These are phyloP conservation scores for Clusia tigrina DNA, from an alignment of 2,888 invertebrate species.

Conservation along the genomic window DNA sequence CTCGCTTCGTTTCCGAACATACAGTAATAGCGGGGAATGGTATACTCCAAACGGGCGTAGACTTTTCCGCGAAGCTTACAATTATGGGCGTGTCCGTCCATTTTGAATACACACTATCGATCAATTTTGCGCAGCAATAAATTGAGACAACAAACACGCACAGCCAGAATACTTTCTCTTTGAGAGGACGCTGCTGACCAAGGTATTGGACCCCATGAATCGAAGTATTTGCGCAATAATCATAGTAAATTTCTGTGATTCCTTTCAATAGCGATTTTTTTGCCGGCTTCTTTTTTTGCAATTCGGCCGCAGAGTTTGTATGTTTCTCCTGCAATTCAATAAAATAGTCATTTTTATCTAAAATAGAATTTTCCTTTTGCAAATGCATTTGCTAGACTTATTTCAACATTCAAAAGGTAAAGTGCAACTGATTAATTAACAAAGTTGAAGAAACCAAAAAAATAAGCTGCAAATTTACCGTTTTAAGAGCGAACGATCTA, in stretches of 20 bases:
- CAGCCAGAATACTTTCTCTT: conserved; percentile 70
- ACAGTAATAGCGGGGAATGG: conserved; percentile 62
- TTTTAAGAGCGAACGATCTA: no score
- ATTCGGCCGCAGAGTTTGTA: no score
- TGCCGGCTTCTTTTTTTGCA: conserved; percentile 27
- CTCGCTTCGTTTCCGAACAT: conserved; percentile 59
- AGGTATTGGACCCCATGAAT: conserved; percentile 72
- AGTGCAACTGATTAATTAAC: not conserved
- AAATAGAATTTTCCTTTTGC: no score
- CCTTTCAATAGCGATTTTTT: conserved; percentile 31
- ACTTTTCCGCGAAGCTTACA: conserved; percentile 76
- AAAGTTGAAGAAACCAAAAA: no score
- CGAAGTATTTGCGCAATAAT: conserved; percentile 69
- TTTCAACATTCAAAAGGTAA: no score
- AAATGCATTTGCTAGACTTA: no score
- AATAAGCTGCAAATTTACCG: no score
- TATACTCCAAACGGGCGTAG: conserved; percentile 66
- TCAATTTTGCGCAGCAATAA: conserved; percentile 68
- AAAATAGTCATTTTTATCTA: no score
- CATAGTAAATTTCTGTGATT: conserved; percentile 65
- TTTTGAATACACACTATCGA: conserved; percentile 71
- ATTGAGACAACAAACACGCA: conserved; percentile 69
- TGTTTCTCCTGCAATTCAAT: no score
- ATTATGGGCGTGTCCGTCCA: conserved; percentile 76
- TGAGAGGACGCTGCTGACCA: conserved; percentile 68